Percentiles rank a stretch among this genome's conserved stretches.
phyloP scores from a whole-genome alignment of 2,113 vertebrate species.

The Amia ocellicauda region DNA sequence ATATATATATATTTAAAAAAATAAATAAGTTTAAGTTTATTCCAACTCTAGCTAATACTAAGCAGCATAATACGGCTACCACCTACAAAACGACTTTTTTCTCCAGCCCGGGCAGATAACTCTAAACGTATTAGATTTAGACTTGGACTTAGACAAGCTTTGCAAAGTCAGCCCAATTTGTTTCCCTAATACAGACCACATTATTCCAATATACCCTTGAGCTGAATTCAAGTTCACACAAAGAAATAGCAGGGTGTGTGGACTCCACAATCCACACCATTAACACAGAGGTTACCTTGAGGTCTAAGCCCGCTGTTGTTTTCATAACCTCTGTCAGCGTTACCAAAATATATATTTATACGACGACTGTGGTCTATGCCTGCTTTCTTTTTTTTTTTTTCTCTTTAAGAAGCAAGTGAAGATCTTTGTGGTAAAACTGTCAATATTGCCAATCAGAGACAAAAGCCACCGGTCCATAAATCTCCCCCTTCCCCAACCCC shows the following conservation, averaged over 20 bases:
- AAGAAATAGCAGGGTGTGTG: slow-evolving; percentile 33
- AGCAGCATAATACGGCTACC: too few species aligned
- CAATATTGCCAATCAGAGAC: too few species aligned
- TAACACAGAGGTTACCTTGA: slow-evolving; percentile 66
- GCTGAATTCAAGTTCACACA: slow-evolving; percentile 60
- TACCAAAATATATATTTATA: neutral
- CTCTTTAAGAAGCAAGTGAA: neutral
- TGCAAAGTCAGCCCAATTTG: slow-evolving; percentile 55
- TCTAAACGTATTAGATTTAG: slow-evolving; percentile 61
- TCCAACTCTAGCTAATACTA: too few species aligned
- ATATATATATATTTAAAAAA: too few species aligned
- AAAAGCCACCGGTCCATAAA: too few species aligned
- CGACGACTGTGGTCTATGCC: slow-evolving; percentile 31
- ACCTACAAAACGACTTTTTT: slow-evolving; percentile 2
- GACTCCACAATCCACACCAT: slow-evolving; percentile 41
- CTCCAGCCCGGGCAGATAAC: slow-evolving; percentile 50
- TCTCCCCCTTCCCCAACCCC: too few species aligned
- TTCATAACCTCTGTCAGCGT: neutral
- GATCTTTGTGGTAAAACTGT: too few species aligned
- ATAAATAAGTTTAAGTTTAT: too few species aligned
- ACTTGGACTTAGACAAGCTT: slow-evolving; percentile 43
- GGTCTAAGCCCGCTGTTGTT: slow-evolving; percentile 52
- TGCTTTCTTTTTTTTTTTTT: neutral
- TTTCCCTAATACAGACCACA: slow-evolving; percentile 60
- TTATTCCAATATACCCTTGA: slow-evolving; percentile 68